These are phyloP conservation scores for Stegophylla sp. DNA, from an alignment of 2,888 invertebrate genomes.

Conservation along the genomic window DNA sequence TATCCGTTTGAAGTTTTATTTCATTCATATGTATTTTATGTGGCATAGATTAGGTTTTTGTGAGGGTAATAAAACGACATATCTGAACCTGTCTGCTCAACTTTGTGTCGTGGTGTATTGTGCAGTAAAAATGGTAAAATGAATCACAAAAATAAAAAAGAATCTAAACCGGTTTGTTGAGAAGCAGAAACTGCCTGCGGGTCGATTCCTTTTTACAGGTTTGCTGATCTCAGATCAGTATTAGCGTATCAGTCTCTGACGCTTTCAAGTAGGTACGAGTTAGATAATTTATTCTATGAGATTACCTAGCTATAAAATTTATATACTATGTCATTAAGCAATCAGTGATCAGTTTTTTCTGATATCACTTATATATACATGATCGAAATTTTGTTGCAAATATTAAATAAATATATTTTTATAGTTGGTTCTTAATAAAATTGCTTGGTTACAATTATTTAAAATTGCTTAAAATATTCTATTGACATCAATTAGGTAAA, in stretches of 20 bases:
- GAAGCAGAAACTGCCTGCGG: slow-evolving; percentile 39
- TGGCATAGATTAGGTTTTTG: slow-evolving; percentile 51
- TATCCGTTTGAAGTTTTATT: slow-evolving; percentile 25
- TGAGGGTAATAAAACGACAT: slow-evolving; percentile 37
- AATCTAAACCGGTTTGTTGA: slow-evolving; percentile 32
- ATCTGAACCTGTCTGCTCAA: slow-evolving; percentile 22
- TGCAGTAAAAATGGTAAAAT: slow-evolving; percentile 29
- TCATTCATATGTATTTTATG: slow-evolving; percentile 13
- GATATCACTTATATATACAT: not conserved
- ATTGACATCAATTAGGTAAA: no score
- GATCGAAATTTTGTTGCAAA: not conserved
- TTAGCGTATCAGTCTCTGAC: slow-evolving; percentile 3
- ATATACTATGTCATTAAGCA: slow-evolving; percentile 38
- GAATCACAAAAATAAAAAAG: slow-evolving; percentile 26
- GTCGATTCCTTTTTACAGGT: slow-evolving; percentile 50
- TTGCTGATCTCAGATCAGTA: slow-evolving; percentile 33
- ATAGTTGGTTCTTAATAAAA: not conserved
- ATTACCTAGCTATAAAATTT: slow-evolving; percentile 22
- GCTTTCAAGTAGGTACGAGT: slow-evolving; percentile 43
- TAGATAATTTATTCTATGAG: slow-evolving; percentile 36
- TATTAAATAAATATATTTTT: not conserved
- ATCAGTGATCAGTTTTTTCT: slow-evolving; percentile 14
- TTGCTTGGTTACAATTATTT: not conserved
- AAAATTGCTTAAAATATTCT: not conserved
- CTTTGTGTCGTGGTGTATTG: slow-evolving; percentile 17